Conservation (phyloP, 2,113 vertebrate genomes). For the Scomber scombrus region DNA sequence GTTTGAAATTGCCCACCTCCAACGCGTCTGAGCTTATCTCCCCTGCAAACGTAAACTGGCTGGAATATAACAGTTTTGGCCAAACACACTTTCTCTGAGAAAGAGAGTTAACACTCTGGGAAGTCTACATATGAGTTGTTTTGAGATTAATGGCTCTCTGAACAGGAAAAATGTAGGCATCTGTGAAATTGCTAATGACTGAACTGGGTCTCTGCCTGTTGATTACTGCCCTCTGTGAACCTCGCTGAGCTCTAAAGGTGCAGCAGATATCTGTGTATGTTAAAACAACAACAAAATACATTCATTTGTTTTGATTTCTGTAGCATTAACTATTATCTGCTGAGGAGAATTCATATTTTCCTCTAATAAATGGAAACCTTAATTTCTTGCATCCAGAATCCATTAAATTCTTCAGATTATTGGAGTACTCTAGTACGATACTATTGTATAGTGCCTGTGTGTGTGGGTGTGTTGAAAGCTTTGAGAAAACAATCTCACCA, state of each 20-base stretch:
- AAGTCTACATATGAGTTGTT: conserved; percentile 5
- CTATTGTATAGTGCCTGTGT: no score
- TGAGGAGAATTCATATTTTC: neutral
- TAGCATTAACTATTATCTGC: neutral
- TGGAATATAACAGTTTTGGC: conserved; percentile 30
- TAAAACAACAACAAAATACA: neutral
- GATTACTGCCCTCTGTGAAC: conserved; percentile 30
- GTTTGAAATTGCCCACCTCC: conserved; percentile 34
- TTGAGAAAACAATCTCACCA: no score
- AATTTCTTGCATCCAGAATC: neutral
- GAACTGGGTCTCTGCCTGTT: conserved; percentile 10
- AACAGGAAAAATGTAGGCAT: conserved; percentile 15
- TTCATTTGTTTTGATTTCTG: neutral
- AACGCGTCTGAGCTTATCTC: conserved; percentile 33
- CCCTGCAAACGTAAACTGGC: conserved; percentile 9
- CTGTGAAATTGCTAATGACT: conserved; percentile 28
- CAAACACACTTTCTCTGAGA: conserved; percentile 28
- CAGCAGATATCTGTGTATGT: neutral
- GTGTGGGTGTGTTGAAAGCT: no score
- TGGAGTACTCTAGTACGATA: no score
- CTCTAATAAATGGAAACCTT: neutral
- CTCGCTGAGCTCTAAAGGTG: conserved; percentile 5
- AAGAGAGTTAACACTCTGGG: neutral
- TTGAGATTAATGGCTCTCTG: conserved; percentile 34
- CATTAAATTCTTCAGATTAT: neutral